Percentiles rank a stretch among this genome's conserved stretches.
Evolutionary conservation across 1,140 invertebrate species (phyloP).

Genomic region (Drosophila kurseongensis): DNA sequence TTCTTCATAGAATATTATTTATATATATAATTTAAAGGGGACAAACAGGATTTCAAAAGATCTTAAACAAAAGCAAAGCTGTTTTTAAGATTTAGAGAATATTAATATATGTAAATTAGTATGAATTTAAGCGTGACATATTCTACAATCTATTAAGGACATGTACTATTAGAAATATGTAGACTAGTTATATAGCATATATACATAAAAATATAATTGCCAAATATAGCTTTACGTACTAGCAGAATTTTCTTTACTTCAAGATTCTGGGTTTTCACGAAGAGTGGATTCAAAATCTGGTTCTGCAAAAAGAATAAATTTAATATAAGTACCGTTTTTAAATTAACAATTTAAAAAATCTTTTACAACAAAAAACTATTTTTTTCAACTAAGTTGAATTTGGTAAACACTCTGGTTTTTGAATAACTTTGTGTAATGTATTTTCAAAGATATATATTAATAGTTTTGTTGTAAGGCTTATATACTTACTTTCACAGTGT

Average conservation of each 20-base stretch:
- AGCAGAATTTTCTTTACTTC: conserved; percentile 1
- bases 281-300: conserved; percentile 1
- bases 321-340: neutral
- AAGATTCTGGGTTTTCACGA: conserved; percentile 4
- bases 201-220: conserved; percentile 1
- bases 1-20: too few relatives aligned
- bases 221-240: neutral
- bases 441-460: conserved; percentile 2
- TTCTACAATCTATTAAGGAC: neutral
- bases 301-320: conserved; percentile 1
- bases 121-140: conserved; percentile 1
- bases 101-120: conserved; percentile 4
- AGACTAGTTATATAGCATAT: neutral
- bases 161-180: neutral
- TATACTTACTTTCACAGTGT: too few relatives aligned
- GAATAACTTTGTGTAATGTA: conserved; percentile 4
- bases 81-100: neutral
- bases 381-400: neutral
- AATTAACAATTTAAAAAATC: neutral
- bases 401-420: neutral
- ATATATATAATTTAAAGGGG: too few relatives aligned
- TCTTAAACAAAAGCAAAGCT: neutral
- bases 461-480: neutral
- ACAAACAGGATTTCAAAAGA: too few relatives aligned
- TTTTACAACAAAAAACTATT: neutral